Evolutionary conservation across 2,888 invertebrate species (phyloP), one percentile per base, ranked within the genome.

Genomic region (Drosophila tripunctata): DNA sequence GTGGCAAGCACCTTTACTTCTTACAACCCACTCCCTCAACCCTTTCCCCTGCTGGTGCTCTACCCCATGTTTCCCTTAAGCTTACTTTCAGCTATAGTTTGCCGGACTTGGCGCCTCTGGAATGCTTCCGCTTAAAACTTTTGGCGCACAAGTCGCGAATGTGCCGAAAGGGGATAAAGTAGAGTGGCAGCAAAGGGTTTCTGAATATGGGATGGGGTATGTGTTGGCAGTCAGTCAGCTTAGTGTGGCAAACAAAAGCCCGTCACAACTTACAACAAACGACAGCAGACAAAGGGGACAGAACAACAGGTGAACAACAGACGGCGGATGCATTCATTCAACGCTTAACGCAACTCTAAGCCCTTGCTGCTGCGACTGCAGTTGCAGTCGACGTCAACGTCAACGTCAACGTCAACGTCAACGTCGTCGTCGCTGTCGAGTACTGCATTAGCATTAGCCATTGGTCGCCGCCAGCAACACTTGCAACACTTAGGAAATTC

Each of bases 241-340:
- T 67, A 76, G 51, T 52, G 73, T 62, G 50, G 70, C 65, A 64
- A 73, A 70, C 71, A 70, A 70, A 64, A 60, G 71, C 35, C 65
- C 65, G 41, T 52, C 77, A 52, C 47, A 72, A 76, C 55, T 62
- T 76, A 41, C 73, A 77, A 50, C 51, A 55, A 55, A 45, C 55
- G 43, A 40, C 62, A 44, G n/a, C 33, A 17, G 45, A 58, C 56
- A 40, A 54, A 41, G 12, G 35, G 31, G 21, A 6, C 10, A 47
- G 47, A 33, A 19, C 40, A 21, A 31, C 52, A 54, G 54, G 41
- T 27, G 40, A 41, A 41, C 30, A 19, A 22, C 17, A 19, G 41
- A 38, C 27, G 48, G 31, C 22, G 22, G 31, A 40, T 6, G 51
- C 45, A 62, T 62, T 69, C 40, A 55, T 38, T 47, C 51, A 52